Evolutionary conservation across 2,888 invertebrate species (phyloP), one percentile per base, ranked within the genome.

Genomic region (Heliconius aoede): DNA sequence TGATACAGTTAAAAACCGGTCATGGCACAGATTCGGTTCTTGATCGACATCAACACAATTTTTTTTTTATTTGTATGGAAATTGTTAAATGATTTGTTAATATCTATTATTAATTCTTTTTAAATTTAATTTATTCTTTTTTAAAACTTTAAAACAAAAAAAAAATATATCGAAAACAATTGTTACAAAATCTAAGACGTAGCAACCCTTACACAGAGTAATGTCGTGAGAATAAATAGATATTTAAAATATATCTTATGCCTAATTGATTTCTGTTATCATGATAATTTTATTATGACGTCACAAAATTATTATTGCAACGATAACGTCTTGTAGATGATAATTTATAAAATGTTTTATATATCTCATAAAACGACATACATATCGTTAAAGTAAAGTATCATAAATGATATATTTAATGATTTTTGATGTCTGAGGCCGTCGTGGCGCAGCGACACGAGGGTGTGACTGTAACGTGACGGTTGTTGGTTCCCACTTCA

Each of bases 181-280:
- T 11, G 30, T 9, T 13, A 64, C 11, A 24, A 64, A 64, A 32
- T 11, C 13, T 24, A 64, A 11, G 13, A 13, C 32, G 64, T 64
- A 36, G 64, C 64, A 64, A n/a, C 64, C 64, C 64, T 64, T 64
- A 64, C 32, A 32, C 9, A n/a, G 13, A 36, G 30, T 32, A 64
- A 32, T 36, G 32, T n/a, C 7, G 64, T n/a, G 9, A 65, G 36
- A 65, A 65, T 65, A 65, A 65, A 36, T 28, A 68, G 15, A 21
- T 21, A 18, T 3, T 30, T 4, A 30, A 4, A 30, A 30, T 3
- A 30, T 30, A 30, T 30, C 51, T 21, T 28, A 51, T 9, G 28
- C 11, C 21, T 51, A 51, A 68, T 68, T 51, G 13, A 51, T 68
- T 68, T 28, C 28, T 26, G 9, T 30, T 68, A 68, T 51, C n/a